Conservation (phyloP, 2,113 vertebrate species). For the Agelaius phoeniceus region DNA sequence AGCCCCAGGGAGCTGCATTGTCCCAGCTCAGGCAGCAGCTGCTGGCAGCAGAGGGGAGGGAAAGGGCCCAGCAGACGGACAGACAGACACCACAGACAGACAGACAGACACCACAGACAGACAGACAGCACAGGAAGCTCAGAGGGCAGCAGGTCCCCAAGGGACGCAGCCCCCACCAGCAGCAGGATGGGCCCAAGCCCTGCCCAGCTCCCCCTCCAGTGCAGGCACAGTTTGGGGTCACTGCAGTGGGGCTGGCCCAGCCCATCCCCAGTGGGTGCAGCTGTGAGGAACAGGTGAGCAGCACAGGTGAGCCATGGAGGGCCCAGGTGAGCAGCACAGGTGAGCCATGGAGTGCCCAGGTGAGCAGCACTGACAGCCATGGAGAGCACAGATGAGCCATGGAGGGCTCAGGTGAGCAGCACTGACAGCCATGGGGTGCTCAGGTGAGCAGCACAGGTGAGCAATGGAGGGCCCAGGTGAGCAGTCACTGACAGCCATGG, state of each 20-base stretch:
- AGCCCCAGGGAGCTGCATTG: rapidly evolving
- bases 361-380: not conserved
- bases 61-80: not conserved
- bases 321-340: no score
- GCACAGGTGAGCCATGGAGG: no score
- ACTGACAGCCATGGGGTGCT: no score
- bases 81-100: no score
- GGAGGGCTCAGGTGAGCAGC: not conserved
- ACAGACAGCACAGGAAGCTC: not conserved
- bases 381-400: no score
- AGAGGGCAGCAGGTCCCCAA: rapidly evolving
- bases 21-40: rapidly evolving
- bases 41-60: not conserved
- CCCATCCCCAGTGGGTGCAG: not conserved
- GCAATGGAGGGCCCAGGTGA: no score
- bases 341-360: no score
- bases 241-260: not conserved
- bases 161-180: not conserved
- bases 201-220: not conserved
- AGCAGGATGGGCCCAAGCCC: not conserved
- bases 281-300: not conserved
- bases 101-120: no score
- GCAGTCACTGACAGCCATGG: no score
- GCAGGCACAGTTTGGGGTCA: not conserved
- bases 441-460: no score